Evolutionary conservation across 2,797 vertebrate species (phyloP), one percentile per base, ranked within the genome.

Genomic region (Fistularia commersonii): DNA sequence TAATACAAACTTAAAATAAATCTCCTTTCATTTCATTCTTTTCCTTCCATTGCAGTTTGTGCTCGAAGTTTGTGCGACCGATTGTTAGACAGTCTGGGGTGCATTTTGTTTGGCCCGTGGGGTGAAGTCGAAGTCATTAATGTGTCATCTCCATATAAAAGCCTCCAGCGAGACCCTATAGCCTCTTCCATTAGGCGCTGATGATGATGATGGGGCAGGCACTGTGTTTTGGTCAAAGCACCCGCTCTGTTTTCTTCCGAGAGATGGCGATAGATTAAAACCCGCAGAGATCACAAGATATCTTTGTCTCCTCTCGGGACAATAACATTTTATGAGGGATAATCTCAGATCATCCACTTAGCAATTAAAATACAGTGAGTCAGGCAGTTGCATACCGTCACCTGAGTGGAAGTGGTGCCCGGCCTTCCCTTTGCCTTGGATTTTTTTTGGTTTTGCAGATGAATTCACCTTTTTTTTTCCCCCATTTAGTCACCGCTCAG

Each of bases 241-340:
- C 15, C 13, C 3, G 48, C 40, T 48, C 74, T 76, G 80, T 85
- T 87, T 84, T 79, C 76, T 69, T 67, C 50, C 10, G 14, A 66
- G 69, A 87, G 86, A 89, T 87, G 74, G 79, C 66, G 60, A 66
- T 72, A 89, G 86, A 90, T 90, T 87, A 88, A 87, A 86, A 77
- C 72, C 76, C 53, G 57, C 73, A 70, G 70, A 83, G 88, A 87
- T 89, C 88, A 90, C 77, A 88, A 90, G 88, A 91, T 90, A 89
- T 77, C 82, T 86, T 89, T 90, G 84, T 90, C 75, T 82, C 70
- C 69, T 71, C 75, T 70, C 60, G 74, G 79, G 70, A 87, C 83
- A 88, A 89, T 82, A 87, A 87, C 85, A 90, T 89, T 85, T 90
- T 87, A 89, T 90, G 76, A 87, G 80, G 87, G 89, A 90, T 90